phyloP scores from a whole-genome alignment of 2,797 vertebrate genomes.

The Salmo trutta region DNA sequence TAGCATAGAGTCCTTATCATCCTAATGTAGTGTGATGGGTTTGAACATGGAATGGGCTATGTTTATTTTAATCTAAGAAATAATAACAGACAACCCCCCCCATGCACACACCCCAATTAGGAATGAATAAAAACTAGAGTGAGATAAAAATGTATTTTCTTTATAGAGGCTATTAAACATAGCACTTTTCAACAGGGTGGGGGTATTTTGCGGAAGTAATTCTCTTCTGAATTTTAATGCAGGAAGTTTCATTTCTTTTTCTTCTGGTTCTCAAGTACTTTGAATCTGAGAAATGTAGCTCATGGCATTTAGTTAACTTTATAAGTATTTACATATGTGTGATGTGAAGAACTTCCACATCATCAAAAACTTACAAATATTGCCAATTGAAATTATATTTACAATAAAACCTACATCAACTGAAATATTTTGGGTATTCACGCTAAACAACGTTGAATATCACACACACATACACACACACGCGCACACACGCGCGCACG shows the following conservation, averaged over 20 bases:
- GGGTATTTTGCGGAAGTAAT: constrained; percentile 75
- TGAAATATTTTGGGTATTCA: neutral
- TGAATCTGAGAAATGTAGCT: constrained; percentile 74
- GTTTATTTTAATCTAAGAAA: constrained; percentile 90
- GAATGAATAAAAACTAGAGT: constrained; percentile 87
- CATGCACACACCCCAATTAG: constrained; percentile 78
- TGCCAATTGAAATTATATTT: neutral
- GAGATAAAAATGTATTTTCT: constrained; percentile 87
- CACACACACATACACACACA: neutral
- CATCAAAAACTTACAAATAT: constrained; percentile 15
- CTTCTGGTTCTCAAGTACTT: constrained; percentile 69
- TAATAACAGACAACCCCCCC: constrained; percentile 83
- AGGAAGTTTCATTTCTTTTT: constrained; percentile 71
- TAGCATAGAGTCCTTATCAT: constrained; percentile 83
- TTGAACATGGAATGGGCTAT: constrained; percentile 85
- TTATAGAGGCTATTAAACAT: constrained; percentile 87
- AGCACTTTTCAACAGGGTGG: constrained; percentile 83
- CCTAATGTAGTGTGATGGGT: constrained; percentile 82
- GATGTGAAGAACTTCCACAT: constrained; percentile 34
- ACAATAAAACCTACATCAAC: neutral
- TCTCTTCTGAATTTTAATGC: constrained; percentile 86
- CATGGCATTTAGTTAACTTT: constrained; percentile 68
- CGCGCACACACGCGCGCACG: neutral
- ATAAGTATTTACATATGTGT: constrained; percentile 62
- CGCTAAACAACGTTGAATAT: neutral